These are phyloP conservation scores for Meiosimyza platycephala DNA, from an alignment of 2,888 invertebrate genomes.

Conservation along the genomic window DNA sequence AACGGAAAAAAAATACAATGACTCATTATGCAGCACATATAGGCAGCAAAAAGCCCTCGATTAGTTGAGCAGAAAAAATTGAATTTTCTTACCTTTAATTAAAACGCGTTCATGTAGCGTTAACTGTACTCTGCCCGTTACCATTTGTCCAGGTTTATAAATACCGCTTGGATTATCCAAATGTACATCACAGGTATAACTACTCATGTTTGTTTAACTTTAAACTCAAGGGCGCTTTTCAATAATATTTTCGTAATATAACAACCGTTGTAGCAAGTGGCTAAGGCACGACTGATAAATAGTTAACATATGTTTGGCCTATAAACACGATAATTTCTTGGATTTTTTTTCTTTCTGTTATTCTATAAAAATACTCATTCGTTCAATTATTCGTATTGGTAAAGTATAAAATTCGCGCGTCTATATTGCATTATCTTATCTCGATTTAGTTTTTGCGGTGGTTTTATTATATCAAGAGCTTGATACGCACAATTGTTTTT, in stretches of 20 bases:
- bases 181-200: constrained; percentile 47
- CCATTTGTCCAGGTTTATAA: constrained; percentile 55
- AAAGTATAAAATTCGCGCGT: not conserved
- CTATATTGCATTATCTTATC: no score
- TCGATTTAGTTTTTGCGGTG: not conserved
- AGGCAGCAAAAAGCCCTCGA: no score
- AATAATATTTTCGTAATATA: no score
- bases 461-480: no score
- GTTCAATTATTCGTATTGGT: not conserved
- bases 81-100: constrained; percentile 53
- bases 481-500: no score
- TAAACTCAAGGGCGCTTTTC: no score
- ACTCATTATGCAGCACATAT: no score
- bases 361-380: not conserved
- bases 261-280: not conserved
- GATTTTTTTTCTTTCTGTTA: no score
- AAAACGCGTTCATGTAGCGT: constrained; percentile 49
- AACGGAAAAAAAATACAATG: no score
- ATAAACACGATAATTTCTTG: no score
- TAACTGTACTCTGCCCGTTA: constrained; percentile 51
- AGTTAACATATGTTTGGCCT: not conserved
- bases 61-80: no score
- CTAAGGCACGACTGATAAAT: not conserved
- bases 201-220: not conserved
- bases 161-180: constrained; percentile 51